These are phyloP conservation scores for Mesorhabditis belari DNA, from an alignment of 2,888 invertebrate genomes.

Conservation along the genomic window DNA sequence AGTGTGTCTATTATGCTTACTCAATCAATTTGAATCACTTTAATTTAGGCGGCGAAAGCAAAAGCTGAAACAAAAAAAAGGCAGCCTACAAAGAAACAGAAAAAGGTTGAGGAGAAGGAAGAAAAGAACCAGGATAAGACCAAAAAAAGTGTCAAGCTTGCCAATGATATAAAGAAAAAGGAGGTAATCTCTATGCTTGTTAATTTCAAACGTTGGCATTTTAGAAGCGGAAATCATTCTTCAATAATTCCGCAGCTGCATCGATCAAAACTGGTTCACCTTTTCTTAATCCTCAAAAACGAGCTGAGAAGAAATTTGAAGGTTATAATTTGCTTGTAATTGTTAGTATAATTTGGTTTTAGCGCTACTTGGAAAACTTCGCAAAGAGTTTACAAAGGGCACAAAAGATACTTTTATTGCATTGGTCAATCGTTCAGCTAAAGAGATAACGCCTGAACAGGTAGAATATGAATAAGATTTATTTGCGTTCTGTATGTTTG, in stretches of 20 bases:
- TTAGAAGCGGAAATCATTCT: too few relatives aligned
- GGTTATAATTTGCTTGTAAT: not conserved
- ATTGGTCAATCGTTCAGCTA: not conserved
- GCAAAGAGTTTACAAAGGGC: not conserved
- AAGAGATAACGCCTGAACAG: not conserved
- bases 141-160: too few relatives aligned
- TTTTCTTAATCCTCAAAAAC: not conserved
- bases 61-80: not conserved
- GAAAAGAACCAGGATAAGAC: constrained; percentile 3
- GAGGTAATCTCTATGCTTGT: too few relatives aligned
- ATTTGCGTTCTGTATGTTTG: too few relatives aligned
- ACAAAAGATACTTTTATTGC: not conserved
- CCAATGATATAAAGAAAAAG: too few relatives aligned
- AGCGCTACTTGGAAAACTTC: not conserved
- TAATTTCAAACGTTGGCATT: too few relatives aligned
- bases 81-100: not conserved
- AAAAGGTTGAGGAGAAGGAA: not conserved
- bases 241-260: too few relatives aligned
- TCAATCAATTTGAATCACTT: too few relatives aligned
- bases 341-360: too few relatives aligned
- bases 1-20: too few relatives aligned
- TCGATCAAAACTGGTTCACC: not conserved
- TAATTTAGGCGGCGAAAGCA: not conserved
- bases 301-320: not conserved
- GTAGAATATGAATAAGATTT: too few relatives aligned